These are phyloP conservation scores for Taurulus bubalis DNA, from an alignment of 2,113 vertebrate genomes.

Conservation along the genomic window DNA sequence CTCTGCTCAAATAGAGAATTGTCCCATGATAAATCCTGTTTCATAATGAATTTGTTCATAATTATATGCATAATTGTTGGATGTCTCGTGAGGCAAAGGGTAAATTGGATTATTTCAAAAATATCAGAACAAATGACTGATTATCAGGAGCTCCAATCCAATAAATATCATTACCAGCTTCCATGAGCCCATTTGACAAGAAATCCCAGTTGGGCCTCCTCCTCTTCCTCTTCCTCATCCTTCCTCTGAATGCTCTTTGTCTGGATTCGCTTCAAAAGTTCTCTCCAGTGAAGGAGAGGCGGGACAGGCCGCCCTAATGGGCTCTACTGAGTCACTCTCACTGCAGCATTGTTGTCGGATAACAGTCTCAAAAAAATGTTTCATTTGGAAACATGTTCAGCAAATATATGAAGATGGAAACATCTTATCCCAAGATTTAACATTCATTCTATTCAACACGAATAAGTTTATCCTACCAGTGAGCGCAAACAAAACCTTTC, in stretches of 20 bases:
- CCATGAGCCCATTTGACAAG: slow-evolving; percentile 26
- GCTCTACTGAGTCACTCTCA: slow-evolving; percentile 23
- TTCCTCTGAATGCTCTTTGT: slow-evolving; percentile 48
- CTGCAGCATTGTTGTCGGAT: slow-evolving; percentile 14
- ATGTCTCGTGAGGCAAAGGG: background rate
- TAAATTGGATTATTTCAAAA: background rate
- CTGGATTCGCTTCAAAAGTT: slow-evolving; percentile 48
- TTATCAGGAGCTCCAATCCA: background rate
- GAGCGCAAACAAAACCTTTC: background rate
- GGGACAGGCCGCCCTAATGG: slow-evolving; percentile 31
- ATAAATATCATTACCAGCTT: slow-evolving; percentile 26
- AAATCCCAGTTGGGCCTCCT: background rate
- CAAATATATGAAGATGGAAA: background rate
- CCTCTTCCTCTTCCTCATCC: slow-evolving; percentile 1
- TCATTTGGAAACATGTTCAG: background rate
- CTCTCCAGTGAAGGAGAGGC: slow-evolving; percentile 22
- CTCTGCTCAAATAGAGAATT: background rate
- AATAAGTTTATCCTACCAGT: background rate
- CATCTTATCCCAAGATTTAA: background rate
- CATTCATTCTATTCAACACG: background rate
- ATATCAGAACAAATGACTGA: background rate
- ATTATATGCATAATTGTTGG: too few species aligned
- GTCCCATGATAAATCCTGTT: background rate
- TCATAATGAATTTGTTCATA: background rate
- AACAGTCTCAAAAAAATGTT: slow-evolving; percentile 8